These are phyloP conservation scores for Drosophila stalkeri DNA, from an alignment of 2,888 invertebrate genomes.

Conservation along the genomic window DNA sequence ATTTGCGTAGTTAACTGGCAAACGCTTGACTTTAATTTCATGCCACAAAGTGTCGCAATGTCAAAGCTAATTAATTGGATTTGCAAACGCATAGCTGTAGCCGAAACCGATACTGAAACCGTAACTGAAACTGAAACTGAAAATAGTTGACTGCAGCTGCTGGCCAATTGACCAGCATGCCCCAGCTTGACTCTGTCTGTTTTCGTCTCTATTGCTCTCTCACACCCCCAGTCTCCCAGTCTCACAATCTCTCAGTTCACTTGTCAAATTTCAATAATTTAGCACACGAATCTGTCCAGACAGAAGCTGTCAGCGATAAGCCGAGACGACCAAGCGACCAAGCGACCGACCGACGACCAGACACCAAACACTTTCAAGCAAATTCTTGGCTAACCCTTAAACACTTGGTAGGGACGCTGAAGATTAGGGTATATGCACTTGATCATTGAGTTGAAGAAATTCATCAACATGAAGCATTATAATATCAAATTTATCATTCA, in stretches of 20 bases:
- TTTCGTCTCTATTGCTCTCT: not conserved
- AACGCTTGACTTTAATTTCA: constrained; percentile 59
- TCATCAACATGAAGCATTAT: too few species aligned
- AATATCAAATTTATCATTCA: too few species aligned
- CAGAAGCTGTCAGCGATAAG: constrained; percentile 71
- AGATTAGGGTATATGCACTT: constrained; percentile 9
- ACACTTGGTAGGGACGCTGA: not conserved
- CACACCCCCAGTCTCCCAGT: not conserved
- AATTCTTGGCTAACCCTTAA: constrained; percentile 53
- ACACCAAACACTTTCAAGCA: constrained; percentile 47
- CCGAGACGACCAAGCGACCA: constrained; percentile 56
- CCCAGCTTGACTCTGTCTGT: constrained; percentile 14
- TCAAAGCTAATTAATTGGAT: constrained; percentile 71
- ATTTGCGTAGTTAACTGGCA: constrained; percentile 28
- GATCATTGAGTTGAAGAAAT: not conserved
- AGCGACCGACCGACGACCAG: constrained; percentile 37
- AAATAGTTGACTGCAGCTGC: constrained; percentile 38
- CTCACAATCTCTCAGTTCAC: constrained; percentile 28
- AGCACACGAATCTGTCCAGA: constrained; percentile 63
- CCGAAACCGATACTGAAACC: constrained; percentile 22
- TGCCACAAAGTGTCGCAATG: constrained; percentile 58
- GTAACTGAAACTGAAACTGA: not conserved
- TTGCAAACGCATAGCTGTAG: constrained; percentile 23
- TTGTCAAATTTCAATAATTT: constrained; percentile 72
- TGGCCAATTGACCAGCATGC: constrained; percentile 31